A percentile compares a stretch with the other conserved stretches of the same genome.
These are phyloP conservation scores for Epirrita christyi DNA, from an alignment of 2,888 invertebrate species.

Conservation along the genomic window DNA sequence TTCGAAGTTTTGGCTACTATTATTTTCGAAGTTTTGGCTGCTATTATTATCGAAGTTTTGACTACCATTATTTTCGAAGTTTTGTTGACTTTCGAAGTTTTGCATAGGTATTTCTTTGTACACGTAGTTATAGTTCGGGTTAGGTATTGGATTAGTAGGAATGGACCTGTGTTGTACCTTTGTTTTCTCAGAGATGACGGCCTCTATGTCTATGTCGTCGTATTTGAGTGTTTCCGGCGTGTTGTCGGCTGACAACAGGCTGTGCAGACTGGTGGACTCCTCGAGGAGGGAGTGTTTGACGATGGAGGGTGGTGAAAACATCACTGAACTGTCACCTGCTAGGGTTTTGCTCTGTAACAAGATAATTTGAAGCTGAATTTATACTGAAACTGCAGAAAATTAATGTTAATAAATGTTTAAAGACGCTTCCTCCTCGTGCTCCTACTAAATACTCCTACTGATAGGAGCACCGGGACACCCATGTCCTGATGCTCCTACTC, in stretches of 20 bases:
- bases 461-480: too few species aligned
- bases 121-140: slow-evolving; percentile 47
- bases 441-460: too few species aligned
- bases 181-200: slow-evolving; percentile 69
- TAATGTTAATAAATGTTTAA: too few species aligned
- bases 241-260: slow-evolving; percentile 71
- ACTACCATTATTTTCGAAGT: slow-evolving; percentile 16
- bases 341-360: slow-evolving; percentile 93
- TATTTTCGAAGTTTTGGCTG: slow-evolving; percentile 9
- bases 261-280: slow-evolving; percentile 86
- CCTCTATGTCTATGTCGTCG: slow-evolving; percentile 70
- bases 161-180: slow-evolving; percentile 84
- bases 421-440: too few species aligned
- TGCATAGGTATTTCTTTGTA: slow-evolving; percentile 44
- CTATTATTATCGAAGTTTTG: slow-evolving; percentile 10
- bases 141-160: slow-evolving; percentile 77
- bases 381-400: neutral
- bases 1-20: slow-evolving; percentile 3
- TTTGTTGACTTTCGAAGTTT: slow-evolving; percentile 22
- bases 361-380: neutral
- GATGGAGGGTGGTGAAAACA: slow-evolving; percentile 95
- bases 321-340: slow-evolving; percentile 89
- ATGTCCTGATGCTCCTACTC: too few species aligned
- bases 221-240: slow-evolving; percentile 68
- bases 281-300: slow-evolving; percentile 92